Evolutionary conservation across 2,888 invertebrate species (phyloP).

Genomic region (Dolichopus griseipennis): DNA sequence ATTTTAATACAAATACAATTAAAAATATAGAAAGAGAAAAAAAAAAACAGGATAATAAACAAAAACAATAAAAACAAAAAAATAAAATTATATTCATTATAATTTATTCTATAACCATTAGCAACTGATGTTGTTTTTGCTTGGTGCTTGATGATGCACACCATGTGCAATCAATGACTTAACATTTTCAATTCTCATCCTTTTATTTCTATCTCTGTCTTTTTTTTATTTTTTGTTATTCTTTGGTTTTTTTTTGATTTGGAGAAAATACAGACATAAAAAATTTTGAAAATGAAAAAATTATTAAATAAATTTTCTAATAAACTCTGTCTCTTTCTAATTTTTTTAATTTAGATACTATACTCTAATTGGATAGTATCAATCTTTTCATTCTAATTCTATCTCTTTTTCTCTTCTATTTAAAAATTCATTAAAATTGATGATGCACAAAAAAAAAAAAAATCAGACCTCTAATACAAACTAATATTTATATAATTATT

Average conservation of each 20-base stretch:
- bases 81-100: neutral
- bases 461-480: too few species aligned
- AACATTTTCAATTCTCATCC: neutral
- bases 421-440: too few species aligned
- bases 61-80: neutral
- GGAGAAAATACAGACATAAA: too few species aligned
- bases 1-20: constrained; percentile 2
- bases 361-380: too few species aligned
- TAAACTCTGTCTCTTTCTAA: too few species aligned
- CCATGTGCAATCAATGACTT: constrained; percentile 3
- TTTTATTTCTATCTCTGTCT: neutral
- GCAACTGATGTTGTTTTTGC: neutral
- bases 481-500: too few species aligned
- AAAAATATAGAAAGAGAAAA: neutral
- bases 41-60: neutral
- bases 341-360: too few species aligned
- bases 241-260: too few species aligned
- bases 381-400: too few species aligned
- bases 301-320: neutral
- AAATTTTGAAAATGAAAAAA: too few species aligned
- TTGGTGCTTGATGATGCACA: constrained; percentile 1
- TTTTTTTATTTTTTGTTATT: neutral
- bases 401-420: too few species aligned
- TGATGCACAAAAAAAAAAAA: too few species aligned
- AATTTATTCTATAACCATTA: neutral